A percentile compares a stretch with the other conserved stretches of the same genome.
These are phyloP conservation scores for Forbesichthys papilliferus DNA, from an alignment of 2,113 vertebrate species.

Conservation along the genomic window DNA sequence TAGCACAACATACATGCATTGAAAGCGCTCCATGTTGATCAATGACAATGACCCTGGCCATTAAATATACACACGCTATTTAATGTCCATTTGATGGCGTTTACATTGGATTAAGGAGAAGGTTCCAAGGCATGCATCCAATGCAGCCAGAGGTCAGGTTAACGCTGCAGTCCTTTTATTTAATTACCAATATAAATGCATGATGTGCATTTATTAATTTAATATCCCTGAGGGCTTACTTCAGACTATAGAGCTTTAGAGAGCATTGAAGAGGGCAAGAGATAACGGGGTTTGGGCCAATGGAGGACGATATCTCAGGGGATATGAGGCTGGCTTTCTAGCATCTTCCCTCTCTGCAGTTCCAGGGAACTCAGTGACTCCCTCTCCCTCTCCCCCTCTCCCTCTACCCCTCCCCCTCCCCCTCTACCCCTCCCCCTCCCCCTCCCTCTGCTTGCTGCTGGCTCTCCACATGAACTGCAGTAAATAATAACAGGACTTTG, in stretches of 20 bases:
- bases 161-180: background rate
- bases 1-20: too few relatives aligned
- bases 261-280: constrained; percentile 15
- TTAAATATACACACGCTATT: too few relatives aligned
- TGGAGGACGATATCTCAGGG: constrained; percentile 9
- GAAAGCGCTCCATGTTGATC: too few relatives aligned
- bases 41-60: too few relatives aligned
- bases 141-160: too few relatives aligned
- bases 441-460: background rate
- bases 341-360: constrained; percentile 15
- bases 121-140: too few relatives aligned
- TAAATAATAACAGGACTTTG: constrained; percentile 26
- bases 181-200: background rate
- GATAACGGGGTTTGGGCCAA: constrained; percentile 20
- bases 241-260: constrained; percentile 16
- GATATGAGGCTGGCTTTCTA: constrained; percentile 30
- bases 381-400: constrained; percentile 15
- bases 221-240: constrained; percentile 32
- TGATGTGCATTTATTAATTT: constrained; percentile 3
- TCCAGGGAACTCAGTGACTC: constrained; percentile 30
- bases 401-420: background rate
- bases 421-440: constrained; percentile 1
- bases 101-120: too few relatives aligned
- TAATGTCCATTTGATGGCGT: too few relatives aligned
- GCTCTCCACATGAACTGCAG: constrained; percentile 34